phyloP scores from a whole-genome alignment of 2,113 vertebrate species.

The Oryzias woworae region DNA sequence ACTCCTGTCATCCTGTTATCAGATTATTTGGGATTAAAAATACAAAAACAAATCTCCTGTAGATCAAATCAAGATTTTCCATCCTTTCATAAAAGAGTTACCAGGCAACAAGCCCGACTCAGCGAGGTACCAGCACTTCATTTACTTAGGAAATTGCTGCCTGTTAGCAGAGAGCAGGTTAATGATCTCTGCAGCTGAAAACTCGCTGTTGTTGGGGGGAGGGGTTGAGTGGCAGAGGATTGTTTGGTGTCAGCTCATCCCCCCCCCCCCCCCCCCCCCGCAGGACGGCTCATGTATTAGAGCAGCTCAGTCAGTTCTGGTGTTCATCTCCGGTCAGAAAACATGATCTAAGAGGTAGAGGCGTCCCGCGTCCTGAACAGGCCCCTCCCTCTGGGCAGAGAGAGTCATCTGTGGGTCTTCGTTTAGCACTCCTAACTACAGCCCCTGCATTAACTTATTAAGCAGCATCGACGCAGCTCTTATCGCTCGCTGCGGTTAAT shows the following conservation, averaged over 20 bases:
- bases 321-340: conserved; percentile 24
- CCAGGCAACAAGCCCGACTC: conserved; percentile 52
- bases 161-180: conserved; percentile 39
- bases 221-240: conserved; percentile 19
- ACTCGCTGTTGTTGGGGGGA: conserved; percentile 32
- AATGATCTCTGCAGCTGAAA: conserved; percentile 48
- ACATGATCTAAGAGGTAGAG: not conserved
- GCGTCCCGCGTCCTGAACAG: not conserved
- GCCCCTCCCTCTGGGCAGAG: not conserved
- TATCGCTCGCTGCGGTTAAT: conserved; percentile 38
- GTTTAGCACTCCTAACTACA: conserved; percentile 9
- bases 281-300: conserved; percentile 6
- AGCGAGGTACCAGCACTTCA: conserved; percentile 48
- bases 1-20: conserved; percentile 7
- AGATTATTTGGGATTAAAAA: conserved; percentile 30
- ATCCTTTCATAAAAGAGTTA: conserved; percentile 39
- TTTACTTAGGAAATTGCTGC: conserved; percentile 60
- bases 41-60: conserved; percentile 4
- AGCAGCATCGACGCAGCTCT: conserved; percentile 34
- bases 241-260: conserved; percentile 30
- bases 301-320: conserved; percentile 22
- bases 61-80: conserved; percentile 33
- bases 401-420: conserved; percentile 4
- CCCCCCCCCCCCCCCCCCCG: conserved; percentile 11
- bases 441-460: conserved; percentile 30